Evolutionary conservation across 1,140 invertebrate genomes (phyloP).

Genomic region (Lineus longissimus): DNA sequence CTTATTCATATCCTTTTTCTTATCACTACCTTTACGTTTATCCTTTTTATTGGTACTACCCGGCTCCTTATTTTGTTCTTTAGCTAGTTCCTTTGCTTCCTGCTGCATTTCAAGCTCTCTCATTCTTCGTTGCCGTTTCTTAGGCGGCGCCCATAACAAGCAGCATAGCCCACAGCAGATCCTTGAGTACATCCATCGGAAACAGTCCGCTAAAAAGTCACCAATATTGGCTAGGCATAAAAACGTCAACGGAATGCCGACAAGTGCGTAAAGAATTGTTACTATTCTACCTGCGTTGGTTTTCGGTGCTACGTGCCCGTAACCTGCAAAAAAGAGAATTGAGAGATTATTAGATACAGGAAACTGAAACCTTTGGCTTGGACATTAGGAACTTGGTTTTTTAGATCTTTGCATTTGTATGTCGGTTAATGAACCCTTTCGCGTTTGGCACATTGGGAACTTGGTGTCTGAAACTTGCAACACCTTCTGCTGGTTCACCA

Average conservation of each 20-base stretch:
- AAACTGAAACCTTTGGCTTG: too few relatives aligned
- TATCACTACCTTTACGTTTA: background rate
- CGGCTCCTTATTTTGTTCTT: background rate
- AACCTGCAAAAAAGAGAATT: slow-evolving; percentile 62
- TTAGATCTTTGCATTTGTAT: too few relatives aligned
- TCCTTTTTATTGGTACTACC: background rate
- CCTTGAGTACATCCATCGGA: slow-evolving; percentile 79
- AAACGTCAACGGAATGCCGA: slow-evolving; percentile 92
- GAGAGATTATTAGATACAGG: slow-evolving; percentile 4
- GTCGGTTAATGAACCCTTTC: too few relatives aligned
- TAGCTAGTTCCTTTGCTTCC: background rate
- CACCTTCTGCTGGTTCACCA: too few relatives aligned
- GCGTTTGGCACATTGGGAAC: too few relatives aligned
- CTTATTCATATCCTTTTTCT: background rate
- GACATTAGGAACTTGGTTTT: too few relatives aligned
- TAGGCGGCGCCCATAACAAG: background rate
- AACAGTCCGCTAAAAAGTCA: slow-evolving; percentile 87
- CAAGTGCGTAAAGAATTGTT: slow-evolving; percentile 90
- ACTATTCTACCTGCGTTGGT: slow-evolving; percentile 85
- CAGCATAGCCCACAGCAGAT: background rate
- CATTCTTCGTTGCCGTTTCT: background rate
- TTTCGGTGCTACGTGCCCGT: slow-evolving; percentile 86
- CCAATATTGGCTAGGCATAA: slow-evolving; percentile 87
- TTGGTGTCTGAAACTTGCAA: too few relatives aligned
- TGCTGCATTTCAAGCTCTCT: background rate